Conservation (phyloP, 2,888 invertebrate genomes). For the Leucania comma region DNA sequence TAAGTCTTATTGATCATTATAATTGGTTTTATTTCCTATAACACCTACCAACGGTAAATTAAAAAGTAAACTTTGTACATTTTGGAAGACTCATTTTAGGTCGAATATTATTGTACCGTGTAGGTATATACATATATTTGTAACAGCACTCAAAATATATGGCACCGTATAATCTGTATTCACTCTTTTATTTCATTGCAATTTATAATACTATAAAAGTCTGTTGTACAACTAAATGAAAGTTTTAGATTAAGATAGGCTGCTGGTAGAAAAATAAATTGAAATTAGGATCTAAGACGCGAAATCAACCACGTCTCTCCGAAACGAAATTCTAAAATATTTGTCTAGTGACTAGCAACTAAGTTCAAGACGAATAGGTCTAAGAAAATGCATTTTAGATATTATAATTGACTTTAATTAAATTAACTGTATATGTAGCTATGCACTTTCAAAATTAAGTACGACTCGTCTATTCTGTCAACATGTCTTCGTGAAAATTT, state of each 20-base stretch:
- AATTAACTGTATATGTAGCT: slow-evolving; percentile 49
- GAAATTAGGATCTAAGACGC: slow-evolving; percentile 74
- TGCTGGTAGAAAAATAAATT: slow-evolving; percentile 72
- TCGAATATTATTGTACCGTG: slow-evolving; percentile 61
- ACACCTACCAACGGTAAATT: slow-evolving; percentile 26
- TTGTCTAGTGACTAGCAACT: slow-evolving; percentile 80
- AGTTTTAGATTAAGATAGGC: slow-evolving; percentile 65
- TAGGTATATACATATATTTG: slow-evolving; percentile 43
- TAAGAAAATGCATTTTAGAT: slow-evolving; percentile 65
- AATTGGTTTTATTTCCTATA: slow-evolving; percentile 24
- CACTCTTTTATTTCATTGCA: slow-evolving; percentile 71
- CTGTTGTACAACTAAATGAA: slow-evolving; percentile 34
- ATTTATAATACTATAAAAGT: slow-evolving; percentile 51
- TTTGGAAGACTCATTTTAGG: slow-evolving; percentile 59
- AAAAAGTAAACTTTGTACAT: slow-evolving; percentile 62
- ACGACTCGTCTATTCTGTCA: not conserved
- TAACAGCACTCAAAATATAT: slow-evolving; percentile 60
- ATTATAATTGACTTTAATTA: slow-evolving; percentile 46
- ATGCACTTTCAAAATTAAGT: slow-evolving; percentile 56
- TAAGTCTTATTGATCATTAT: slow-evolving; percentile 42
- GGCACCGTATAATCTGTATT: slow-evolving; percentile 72
- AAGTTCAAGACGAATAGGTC: slow-evolving; percentile 75
- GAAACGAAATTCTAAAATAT: slow-evolving; percentile 90
- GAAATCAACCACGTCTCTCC: slow-evolving; percentile 75
- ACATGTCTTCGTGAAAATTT: not conserved